Conservation (phyloP, 2,113 vertebrate genomes). For the Drymodes brunneopygia region DNA sequence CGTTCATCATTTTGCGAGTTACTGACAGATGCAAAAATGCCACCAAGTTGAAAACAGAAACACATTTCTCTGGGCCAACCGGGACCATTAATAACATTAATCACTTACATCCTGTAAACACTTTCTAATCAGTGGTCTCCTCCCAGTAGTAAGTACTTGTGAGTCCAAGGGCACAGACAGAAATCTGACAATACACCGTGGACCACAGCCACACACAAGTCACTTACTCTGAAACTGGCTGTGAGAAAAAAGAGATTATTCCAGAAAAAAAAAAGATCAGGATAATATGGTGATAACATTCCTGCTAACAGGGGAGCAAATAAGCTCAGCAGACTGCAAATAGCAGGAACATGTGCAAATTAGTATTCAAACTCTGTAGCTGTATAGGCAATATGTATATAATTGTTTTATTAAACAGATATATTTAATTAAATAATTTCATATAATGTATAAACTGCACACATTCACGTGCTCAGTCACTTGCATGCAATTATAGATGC, state of each 20-base stretch:
- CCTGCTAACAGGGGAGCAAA: background rate
- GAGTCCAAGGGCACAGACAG: background rate
- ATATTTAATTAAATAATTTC: background rate
- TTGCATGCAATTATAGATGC: background rate
- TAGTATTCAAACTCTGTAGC: background rate
- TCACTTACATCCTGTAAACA: slow-evolving; percentile 50
- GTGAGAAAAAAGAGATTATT: background rate
- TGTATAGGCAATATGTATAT: background rate
- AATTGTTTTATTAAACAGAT: background rate
- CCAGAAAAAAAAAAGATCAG: background rate
- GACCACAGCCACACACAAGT: background rate
- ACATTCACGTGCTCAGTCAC: background rate
- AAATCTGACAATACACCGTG: background rate
- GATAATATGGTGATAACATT: background rate
- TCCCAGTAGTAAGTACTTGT: background rate
- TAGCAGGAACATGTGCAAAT: background rate
- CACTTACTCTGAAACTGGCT: background rate
- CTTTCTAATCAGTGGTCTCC: slow-evolving; percentile 18
- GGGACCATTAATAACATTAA: slow-evolving; percentile 32
- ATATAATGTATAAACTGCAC: background rate
- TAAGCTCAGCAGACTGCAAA: background rate
- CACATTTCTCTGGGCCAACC: background rate
- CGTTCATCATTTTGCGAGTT: background rate
- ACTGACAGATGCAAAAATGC: background rate
- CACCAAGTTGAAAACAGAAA: background rate